Evolutionary conservation across 2,888 invertebrate genomes (phyloP), one percentile per base, ranked within the genome.

Genomic region (Alcis repandata): DNA sequence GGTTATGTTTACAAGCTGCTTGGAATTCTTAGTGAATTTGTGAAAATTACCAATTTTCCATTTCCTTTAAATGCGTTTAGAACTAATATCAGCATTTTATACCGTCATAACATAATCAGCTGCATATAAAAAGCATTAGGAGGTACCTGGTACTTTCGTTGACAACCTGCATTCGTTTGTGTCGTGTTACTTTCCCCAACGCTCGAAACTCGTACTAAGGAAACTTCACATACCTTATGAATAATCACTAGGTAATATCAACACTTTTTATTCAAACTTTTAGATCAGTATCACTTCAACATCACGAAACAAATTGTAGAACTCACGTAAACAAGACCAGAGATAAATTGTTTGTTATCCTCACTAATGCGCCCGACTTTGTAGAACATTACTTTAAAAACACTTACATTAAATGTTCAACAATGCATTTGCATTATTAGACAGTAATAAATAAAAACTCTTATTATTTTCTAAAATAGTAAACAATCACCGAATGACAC

Each of bases 1-100:
- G 92, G 92, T 92, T 92, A 92, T 92, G 92, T 92, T 92, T 92
- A 92, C 92, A 90, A 91, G 86, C 87, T 85, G 76, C 73, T 68
- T 76, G 72, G 77, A 79, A 73, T 73, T 75, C 72, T 75, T 67
- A 72, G 71, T 70, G 75, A 75, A 60, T 63, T 54, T 63, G 43
- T 33, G 20, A 9, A 52, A 22, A 9, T 60, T 67, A 17, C 13
- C 13, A 15, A 58, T 36, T 40, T 19, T 43, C n/a, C n/a, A 33
- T 19, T 33, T 33, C 13, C 10, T 13, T 27, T n/a, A 10, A 9
- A 52, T 40, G 20, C 9, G 27, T 11, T 36, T 19, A 19, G 9
- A 19, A 32, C 9, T 54, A 11, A 33, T 60, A 9, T 27, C 13
- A 10, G 36, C 9, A 36, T 17, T 20, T 51, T 20, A 15, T n/a